Evolutionary conservation across 1,140 invertebrate species (phyloP), one percentile per base, ranked within the genome.

Genomic region (Cydia splendana): DNA sequence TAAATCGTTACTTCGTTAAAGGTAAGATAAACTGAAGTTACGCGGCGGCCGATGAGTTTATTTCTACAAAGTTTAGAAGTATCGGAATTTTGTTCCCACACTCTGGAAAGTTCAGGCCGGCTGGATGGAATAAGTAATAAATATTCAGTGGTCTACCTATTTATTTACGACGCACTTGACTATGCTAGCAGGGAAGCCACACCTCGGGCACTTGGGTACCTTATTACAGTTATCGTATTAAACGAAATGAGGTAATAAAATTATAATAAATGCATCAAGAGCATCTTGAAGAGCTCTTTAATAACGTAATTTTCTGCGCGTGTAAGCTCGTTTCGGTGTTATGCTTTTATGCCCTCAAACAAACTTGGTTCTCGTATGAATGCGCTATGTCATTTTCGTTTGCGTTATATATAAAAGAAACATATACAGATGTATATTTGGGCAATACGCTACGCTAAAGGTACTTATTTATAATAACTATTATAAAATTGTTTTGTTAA

Each of bases 81-180:
- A 71, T 71, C 18, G 28, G 67, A 71, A 45, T 45, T 71, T 38
- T 67, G 65, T 38, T 34, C 34, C 67, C 34, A 38, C 34, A 71
- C n/a, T 71, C 15, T 10, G 7, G 34, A 18, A 71, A 71, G 9
- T 62, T 62, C 9, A n/a, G 9, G 20, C 15, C 9, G 10, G 15
- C n/a, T 24, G 20, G 57, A 62, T 12, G 18, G 9, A 62, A 62
- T 62, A 57, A 10, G 67, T 38, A 71, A 71, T 71, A 42, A 71
- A 71, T 71, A 42, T 71, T 71, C 67, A 42, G n/a, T 71, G 67
- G 67, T n/a, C 15, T 18, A 18, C 51, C 15, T 71, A 20, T 71
- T 71, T 71, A 71, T 71, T 71, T 71, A 71, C 34, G 67, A 71
- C 67, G 67, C n/a, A n/a, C 15, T 71, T 38, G 30, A 34, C 34